Evolutionary conservation across 2,888 invertebrate species (phyloP).

Genomic region (Drosophila pseudotakahashii): DNA sequence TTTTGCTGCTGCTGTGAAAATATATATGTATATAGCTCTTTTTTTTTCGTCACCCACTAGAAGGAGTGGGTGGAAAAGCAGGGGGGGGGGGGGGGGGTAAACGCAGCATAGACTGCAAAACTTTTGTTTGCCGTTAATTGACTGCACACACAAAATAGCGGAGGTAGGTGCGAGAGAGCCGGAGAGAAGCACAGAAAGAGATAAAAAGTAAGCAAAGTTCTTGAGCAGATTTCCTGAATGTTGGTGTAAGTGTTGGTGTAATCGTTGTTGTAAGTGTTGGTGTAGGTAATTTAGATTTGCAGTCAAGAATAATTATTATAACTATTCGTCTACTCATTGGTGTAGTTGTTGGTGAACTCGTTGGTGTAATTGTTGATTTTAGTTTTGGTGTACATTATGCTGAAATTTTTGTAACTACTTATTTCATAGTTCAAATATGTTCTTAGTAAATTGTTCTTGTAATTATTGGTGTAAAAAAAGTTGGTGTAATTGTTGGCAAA

Average conservation of each 20-base stretch:
- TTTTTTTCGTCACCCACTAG: slow-evolving; percentile 37
- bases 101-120: slow-evolving; percentile 35
- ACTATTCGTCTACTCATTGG: neutral
- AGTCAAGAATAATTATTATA: too few relatives aligned
- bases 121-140: slow-evolving; percentile 76
- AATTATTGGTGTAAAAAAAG: slow-evolving; percentile 5
- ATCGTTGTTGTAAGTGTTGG: neutral
- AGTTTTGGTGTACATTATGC: neutral
- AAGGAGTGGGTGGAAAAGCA: slow-evolving; percentile 18
- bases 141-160: slow-evolving; percentile 57
- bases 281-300: too few relatives aligned
- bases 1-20: slow-evolving; percentile 46
- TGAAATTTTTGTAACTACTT: neutral
- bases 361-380: neutral
- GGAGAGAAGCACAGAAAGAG: neutral
- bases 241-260: neutral
- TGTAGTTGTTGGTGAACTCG: neutral
- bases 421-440: neutral
- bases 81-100: neutral
- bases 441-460: neutral
- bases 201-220: neutral
- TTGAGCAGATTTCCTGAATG: neutral
- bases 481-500: neutral
- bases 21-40: slow-evolving; percentile 24
- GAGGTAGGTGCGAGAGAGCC: slow-evolving; percentile 11